A percentile compares a stretch with the other conserved stretches of the same genome.
phyloP scores from a whole-genome alignment of 2,113 vertebrate species.

The Daphoenositta chrysoptera region DNA sequence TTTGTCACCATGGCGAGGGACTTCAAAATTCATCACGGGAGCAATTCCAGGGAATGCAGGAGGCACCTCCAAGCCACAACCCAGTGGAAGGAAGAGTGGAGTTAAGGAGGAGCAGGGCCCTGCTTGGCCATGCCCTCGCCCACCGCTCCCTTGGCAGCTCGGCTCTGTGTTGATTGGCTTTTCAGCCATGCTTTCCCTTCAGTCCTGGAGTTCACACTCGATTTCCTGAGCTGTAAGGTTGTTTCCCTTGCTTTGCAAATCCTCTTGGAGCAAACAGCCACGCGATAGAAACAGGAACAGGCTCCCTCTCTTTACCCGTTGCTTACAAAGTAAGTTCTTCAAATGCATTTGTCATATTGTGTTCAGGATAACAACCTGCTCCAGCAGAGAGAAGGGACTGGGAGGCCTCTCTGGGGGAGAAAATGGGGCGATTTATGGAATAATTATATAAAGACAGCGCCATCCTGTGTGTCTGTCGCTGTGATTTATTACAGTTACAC shows the following conservation, averaged over 20 bases:
- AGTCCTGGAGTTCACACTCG: background rate
- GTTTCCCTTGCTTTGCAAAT: constrained; percentile 6
- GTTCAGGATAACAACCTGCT: background rate
- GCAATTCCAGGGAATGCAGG: background rate
- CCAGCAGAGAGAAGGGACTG: background rate
- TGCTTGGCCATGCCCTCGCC: rapidly evolving
- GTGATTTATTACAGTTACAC: constrained; percentile 3
- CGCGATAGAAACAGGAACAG: background rate
- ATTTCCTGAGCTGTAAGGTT: constrained; percentile 23
- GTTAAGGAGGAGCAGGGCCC: background rate
- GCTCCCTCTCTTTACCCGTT: background rate
- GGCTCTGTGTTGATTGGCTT: background rate
- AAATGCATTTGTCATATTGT: background rate
- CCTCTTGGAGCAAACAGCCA: background rate
- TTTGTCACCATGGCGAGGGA: rapidly evolving
- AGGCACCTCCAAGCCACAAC: background rate
- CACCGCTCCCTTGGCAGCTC: background rate
- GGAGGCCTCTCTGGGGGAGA: background rate
- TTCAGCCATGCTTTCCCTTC: background rate
- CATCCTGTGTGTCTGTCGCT: background rate
- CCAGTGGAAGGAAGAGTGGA: rapidly evolving
- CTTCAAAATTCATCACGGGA: background rate
- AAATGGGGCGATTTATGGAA: constrained; percentile 3
- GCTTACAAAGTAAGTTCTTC: constrained; percentile 1
- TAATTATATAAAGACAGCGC: constrained; percentile 3